Conservation (phyloP, 2,797 vertebrate genomes). For the Balearica regulorum region DNA sequence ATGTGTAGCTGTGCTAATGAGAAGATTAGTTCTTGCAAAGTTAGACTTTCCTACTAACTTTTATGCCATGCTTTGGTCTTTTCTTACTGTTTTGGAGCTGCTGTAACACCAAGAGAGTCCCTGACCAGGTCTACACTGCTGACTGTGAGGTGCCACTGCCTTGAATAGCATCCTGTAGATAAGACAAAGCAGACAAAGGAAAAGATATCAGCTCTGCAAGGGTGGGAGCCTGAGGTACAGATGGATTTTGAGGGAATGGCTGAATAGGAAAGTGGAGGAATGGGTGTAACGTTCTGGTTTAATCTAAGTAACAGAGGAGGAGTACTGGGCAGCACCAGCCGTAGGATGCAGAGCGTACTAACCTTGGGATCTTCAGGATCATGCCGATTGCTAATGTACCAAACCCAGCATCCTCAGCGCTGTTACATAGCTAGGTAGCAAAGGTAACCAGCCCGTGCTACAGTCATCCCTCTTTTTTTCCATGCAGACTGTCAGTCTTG, state of each 20-base stretch:
- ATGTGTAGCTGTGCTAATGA: background rate
- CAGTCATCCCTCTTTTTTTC: background rate
- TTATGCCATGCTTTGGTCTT: background rate
- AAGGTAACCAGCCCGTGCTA: background rate
- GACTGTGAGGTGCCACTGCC: background rate
- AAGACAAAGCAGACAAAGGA: background rate
- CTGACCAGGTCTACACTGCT: background rate
- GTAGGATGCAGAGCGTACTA: background rate
- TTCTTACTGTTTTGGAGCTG: background rate
- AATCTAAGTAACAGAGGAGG: fast-evolving
- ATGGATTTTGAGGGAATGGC: background rate
- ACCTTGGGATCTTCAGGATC: background rate
- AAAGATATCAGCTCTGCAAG: background rate
- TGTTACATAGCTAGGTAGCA: background rate
- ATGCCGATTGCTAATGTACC: background rate
- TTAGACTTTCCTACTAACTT: background rate
- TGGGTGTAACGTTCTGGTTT: background rate
- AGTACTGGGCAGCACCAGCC: background rate
- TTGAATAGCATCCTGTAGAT: background rate
- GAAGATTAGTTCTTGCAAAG: background rate
- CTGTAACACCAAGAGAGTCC: background rate
- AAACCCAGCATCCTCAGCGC: background rate
- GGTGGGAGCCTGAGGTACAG: background rate
- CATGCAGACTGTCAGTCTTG: background rate
- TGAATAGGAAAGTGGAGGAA: background rate